Conservation (phyloP, 2,888 invertebrate species). For the Brachylomia viminalis region DNA sequence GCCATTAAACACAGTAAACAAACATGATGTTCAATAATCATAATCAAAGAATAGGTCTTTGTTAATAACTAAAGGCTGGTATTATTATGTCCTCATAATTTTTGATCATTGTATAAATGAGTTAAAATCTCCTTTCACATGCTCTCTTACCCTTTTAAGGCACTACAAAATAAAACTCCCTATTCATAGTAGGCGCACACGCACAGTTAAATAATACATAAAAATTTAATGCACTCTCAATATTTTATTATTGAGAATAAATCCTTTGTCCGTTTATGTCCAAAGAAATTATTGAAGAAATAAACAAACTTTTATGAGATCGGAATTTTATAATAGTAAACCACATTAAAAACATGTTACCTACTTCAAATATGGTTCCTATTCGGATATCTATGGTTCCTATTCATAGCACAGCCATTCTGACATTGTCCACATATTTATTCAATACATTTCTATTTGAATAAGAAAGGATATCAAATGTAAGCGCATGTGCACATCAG, state of each 20-base stretch:
- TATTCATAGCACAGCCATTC: constrained; percentile 27
- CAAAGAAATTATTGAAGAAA: constrained; percentile 52
- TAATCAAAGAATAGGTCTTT: background rate
- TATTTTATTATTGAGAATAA: constrained; percentile 22
- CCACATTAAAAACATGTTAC: constrained; percentile 26
- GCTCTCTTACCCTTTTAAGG: background rate
- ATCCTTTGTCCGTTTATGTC: constrained; percentile 29
- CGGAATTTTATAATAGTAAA: constrained; percentile 17
- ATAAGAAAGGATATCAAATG: constrained; percentile 40
- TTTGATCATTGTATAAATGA: background rate
- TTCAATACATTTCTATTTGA: constrained; percentile 45
- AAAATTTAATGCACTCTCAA: constrained; percentile 15
- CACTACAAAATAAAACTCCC: background rate
- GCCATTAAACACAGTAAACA: too few species aligned
- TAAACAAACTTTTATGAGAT: constrained; percentile 57
- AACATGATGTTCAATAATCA: background rate
- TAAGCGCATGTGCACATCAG: constrained; percentile 18
- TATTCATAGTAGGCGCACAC: background rate
- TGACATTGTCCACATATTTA: constrained; percentile 34
- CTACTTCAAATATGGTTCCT: constrained; percentile 15
- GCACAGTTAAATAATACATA: constrained; percentile 42
- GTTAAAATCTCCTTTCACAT: constrained; percentile 10
- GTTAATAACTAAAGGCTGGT: background rate
- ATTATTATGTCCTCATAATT: background rate
- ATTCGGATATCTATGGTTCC: constrained; percentile 32